A percentile compares a stretch with the other conserved stretches of the same genome.
Conservation (phyloP, 2,888 invertebrate species). For the Cacoxenus indagator region DNA sequence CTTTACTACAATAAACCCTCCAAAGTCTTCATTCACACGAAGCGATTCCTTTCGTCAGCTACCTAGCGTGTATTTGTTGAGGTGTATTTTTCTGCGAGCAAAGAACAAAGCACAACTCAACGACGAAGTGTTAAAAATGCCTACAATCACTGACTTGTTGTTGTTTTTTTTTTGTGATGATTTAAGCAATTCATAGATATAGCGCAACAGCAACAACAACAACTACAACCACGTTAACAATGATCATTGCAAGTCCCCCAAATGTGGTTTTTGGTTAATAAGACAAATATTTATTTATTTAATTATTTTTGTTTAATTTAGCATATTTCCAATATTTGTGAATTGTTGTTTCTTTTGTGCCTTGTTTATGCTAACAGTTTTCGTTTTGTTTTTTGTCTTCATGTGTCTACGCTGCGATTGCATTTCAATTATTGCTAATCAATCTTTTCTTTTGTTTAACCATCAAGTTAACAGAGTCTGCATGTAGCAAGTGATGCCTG, state of each 20-base stretch:
- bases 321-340: conserved; percentile 15
- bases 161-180: conserved; percentile 53
- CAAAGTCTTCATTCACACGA: background rate
- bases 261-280: no score
- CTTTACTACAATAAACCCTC: background rate
- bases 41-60: background rate
- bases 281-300: background rate
- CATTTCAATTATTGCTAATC: conserved; percentile 57
- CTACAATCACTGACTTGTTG: conserved; percentile 27
- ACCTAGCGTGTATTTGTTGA: background rate
- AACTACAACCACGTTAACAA: no score
- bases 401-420: conserved; percentile 36
- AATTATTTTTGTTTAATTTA: conserved; percentile 22
- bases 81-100: conserved; percentile 42
- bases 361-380: conserved; percentile 7
- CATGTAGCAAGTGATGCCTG: background rate
- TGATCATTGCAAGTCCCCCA: no score
- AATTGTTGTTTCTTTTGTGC: background rate
- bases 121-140: conserved; percentile 61
- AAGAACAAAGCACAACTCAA: background rate
- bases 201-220: conserved; percentile 55
- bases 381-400: conserved; percentile 25
- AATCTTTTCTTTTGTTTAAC: conserved; percentile 39
- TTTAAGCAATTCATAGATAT: conserved; percentile 58
- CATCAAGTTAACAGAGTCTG: conserved; percentile 43